Base-by-base conservation (phyloP, 92 coral and sea anemone genomes). In the Phenganax stokvisi region DNA sequence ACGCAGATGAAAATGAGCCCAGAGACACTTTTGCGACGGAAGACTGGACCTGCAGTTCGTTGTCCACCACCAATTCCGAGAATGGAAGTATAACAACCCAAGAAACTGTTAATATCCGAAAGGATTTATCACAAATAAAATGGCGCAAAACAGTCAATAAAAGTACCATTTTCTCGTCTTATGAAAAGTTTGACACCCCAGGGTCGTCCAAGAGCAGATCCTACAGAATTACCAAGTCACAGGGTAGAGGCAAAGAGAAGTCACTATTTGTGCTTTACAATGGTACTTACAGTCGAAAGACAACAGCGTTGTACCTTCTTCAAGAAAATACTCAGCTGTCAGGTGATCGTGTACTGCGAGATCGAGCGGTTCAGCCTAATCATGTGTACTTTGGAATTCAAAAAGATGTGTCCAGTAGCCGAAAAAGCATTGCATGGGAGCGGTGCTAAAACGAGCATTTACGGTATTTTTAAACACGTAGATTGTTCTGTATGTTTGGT, bases 401-500 rank as follows among this genome's bases (percentile, higher is more conserved):
- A 12, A 8, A 17, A 13, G 67, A 7, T 61, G 67, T 61, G 67
- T 61, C 25, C 67, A 66, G 72, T 30, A 66, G 72, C 51, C 20
- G 72, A 66, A 66, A 30, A 66, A 66, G 51, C 12, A 66, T 66
- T 66, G 30, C 72, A 66, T 66, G 51, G 72, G 72, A 20, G 25
- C 25, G 25, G 25, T 20, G 25, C 25, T 20, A 20, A 20, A 20
- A 20, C 25, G 25, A 20, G 25, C 25, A 20, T 20, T 20, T 20
- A 20, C 25, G 25, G 72, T 20, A 64, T 64, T 64, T 64, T 64
- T 64, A 66, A 66, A 16, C 0, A 47, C 20, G 51, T 66, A 0
- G 72, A 66, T 29, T 66, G 72, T 66, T 66, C 72, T 6, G 72
- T 20, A 7, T 66, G 72, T 66, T 66, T 66, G 72, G 30, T 66